Base-by-base conservation (phyloP, 2,888 invertebrate genomes). In the Chalcosyrphus nemorum region DNA sequence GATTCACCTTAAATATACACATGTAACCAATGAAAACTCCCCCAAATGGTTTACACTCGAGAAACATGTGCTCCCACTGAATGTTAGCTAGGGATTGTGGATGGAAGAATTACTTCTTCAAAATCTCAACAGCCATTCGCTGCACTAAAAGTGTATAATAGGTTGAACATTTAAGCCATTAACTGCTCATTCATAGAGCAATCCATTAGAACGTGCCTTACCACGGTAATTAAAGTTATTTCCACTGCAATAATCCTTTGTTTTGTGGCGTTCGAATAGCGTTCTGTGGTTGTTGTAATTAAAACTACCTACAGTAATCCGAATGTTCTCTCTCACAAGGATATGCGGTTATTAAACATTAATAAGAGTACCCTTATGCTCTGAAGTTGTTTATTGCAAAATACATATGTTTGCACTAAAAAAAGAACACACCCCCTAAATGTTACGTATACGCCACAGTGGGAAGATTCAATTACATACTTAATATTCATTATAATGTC, bases 391-490 rank as follows among this genome's bases (percentile, higher is more conserved):
- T 32, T 32, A 19, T 4, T 38, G 5, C 38, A 13, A 4, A n/a
- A n/a, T 35, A 35, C 7, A n/a, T 35, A 35, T 35, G n/a, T n/a
- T 5, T 13, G 38, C 21, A 21, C 11, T 21, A 7, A 19, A n/a
- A n/a, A 4, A 0, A 29, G 38, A 59, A 27, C 41, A 15, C 15
- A 4, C 29, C 29, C 29, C 7, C 29, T 7, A 72, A 72, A 61
- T 76, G 56, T 75, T 75, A 70, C 68, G 75, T 57, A 81, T 75
- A 75, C 68, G 81, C 35, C 75, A 54, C 7, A 47, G 59, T 38
- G 35, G 21, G 27, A 38, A 24, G 19, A 54, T 19, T 63, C 29
- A 11, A 17, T 19, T n/a, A 43, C 43, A 32, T 27, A 74, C 65
- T 63, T 54, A 63, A 3, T 41, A 72, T 50, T 71, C 61, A 77